Conservation (phyloP, 30 jellyfish, hydroid and myxozoan species). For the Hydra vulgaris region DNA sequence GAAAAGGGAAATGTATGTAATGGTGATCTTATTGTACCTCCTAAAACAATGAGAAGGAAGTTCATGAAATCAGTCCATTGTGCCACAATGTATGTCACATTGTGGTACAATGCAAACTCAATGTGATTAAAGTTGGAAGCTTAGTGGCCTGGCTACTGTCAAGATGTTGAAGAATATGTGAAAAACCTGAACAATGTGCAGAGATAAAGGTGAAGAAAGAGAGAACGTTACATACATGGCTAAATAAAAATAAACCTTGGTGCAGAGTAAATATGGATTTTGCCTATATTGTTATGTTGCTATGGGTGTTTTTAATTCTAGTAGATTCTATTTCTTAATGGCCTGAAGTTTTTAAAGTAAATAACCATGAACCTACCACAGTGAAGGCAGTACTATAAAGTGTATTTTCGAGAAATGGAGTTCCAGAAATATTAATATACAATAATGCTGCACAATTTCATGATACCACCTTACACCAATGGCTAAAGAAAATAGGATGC, state of each 20-base stretch:
- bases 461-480: neutral
- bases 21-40: too few species aligned
- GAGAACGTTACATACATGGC: neutral
- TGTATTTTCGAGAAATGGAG: neutral
- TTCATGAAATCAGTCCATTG: too few species aligned
- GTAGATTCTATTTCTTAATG: neutral
- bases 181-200: neutral
- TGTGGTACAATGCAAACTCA: neutral
- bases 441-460: neutral
- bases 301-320: neutral
- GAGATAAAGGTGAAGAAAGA: neutral
- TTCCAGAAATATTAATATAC: neutral
- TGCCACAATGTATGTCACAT: too few species aligned
- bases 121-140: neutral
- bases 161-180: neutral
- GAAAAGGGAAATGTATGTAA: too few species aligned
- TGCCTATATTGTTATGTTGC: neutral
- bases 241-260: neutral
- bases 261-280: neutral
- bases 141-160: neutral
- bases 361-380: neutral
- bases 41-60: too few species aligned
- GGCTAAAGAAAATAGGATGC: neutral
- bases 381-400: neutral
- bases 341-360: neutral